Evolutionary conservation across 2,797 vertebrate genomes (phyloP).

Genomic region (Peromyscus nudipes): DNA sequence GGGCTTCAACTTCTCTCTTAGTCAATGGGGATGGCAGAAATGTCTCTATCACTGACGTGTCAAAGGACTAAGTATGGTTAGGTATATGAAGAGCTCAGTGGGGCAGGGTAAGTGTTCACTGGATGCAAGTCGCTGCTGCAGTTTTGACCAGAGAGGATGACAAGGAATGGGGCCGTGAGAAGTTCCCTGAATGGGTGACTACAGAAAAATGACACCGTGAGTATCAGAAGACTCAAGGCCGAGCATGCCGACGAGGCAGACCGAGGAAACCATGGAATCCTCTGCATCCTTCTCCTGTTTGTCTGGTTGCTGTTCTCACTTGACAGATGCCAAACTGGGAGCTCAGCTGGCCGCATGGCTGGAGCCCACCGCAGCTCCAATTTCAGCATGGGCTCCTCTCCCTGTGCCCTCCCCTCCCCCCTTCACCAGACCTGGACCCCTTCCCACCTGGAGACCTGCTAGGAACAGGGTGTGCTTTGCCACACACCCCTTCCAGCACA

Average conservation of each 20-base stretch:
- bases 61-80: not conserved
- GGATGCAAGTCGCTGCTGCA: not conserved
- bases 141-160: not conserved
- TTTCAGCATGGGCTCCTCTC: constrained; percentile 26
- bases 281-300: constrained; percentile 7
- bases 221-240: not conserved
- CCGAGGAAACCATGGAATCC: not conserved
- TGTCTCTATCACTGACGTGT: not conserved
- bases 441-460: constrained; percentile 61
- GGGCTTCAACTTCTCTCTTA: not conserved
- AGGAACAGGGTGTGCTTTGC: constrained; percentile 67
- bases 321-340: constrained; percentile 25
- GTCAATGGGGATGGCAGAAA: not conserved
- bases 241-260: not conserved
- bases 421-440: constrained; percentile 44
- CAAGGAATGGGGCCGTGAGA: not conserved
- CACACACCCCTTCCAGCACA: not conserved
- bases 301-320: constrained; percentile 38
- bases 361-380: not conserved
- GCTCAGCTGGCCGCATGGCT: not conserved
- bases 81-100: not conserved
- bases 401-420: not conserved
- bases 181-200: not conserved
- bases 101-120: not conserved
- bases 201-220: not conserved